Conservation (phyloP, 2,113 vertebrate species). For the Oreochromis tanganicae region DNA sequence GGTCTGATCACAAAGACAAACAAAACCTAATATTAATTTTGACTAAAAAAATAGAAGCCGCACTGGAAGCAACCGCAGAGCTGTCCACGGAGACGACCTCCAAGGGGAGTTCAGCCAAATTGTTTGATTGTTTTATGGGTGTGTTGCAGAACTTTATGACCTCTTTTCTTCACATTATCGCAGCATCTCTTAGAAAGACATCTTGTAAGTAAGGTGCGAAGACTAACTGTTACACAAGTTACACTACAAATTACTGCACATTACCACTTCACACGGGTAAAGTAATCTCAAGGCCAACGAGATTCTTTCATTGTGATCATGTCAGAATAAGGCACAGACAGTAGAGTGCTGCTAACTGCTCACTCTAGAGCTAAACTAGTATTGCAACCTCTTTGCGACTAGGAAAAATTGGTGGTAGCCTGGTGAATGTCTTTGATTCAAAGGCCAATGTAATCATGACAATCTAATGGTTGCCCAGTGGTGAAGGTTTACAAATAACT, state of each 20-base stretch:
- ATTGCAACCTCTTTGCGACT: neutral
- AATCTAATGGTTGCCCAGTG: neutral
- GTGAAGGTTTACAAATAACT: neutral
- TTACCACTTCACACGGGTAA: neutral
- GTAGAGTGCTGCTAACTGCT: neutral
- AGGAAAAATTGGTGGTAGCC: neutral
- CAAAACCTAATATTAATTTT: fast-evolving
- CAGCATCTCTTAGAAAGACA: neutral
- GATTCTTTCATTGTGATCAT: neutral
- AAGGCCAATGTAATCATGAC: neutral
- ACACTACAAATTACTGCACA: neutral
- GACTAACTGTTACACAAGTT: neutral
- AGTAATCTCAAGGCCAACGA: neutral
- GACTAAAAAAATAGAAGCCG: neutral
- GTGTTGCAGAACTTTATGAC: neutral
- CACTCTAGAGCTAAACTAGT: neutral
- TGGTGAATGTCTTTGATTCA: neutral
- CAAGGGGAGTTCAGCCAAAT: neutral
- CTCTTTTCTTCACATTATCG: neutral
- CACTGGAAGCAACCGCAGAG: neutral
- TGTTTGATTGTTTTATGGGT: neutral
- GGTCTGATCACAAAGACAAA: neutral
- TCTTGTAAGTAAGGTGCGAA: neutral
- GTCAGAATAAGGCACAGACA: neutral
- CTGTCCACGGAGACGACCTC: neutral